Percentiles rank a stretch among this genome's conserved stretches.
These are phyloP conservation scores for Carassius auratus DNA, from an alignment of 2,113 vertebrate species.

Conservation along the genomic window DNA sequence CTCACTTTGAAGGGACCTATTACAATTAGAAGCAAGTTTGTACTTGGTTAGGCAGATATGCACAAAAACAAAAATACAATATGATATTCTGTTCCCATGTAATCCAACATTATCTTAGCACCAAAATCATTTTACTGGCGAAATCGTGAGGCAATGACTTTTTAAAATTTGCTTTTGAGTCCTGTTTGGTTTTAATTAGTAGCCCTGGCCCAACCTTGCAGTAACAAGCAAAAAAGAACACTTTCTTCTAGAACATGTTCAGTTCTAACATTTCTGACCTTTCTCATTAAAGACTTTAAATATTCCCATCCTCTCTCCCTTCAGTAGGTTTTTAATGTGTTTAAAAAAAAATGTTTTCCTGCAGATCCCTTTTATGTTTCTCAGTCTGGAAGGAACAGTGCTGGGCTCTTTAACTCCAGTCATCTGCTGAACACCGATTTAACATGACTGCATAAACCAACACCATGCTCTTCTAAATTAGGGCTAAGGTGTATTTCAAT, in stretches of 20 bases:
- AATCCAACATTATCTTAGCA: background rate
- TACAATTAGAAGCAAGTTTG: background rate
- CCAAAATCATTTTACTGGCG: background rate
- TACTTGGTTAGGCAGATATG: background rate
- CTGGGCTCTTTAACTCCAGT: background rate
- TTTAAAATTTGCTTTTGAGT: background rate
- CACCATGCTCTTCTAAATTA: constrained; percentile 15
- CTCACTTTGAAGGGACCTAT: background rate
- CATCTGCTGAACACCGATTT: constrained; percentile 7
- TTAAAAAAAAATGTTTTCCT: constrained; percentile 6
- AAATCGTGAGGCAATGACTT: background rate
- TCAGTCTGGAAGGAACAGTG: background rate
- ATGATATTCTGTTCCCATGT: background rate
- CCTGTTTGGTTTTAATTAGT: constrained; percentile 36
- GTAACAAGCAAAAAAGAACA: constrained; percentile 14
- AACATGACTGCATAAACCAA: constrained; percentile 9
- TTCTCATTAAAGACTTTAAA: constrained; percentile 37
- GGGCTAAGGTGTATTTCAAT: background rate
- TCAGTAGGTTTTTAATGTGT: constrained; percentile 2
- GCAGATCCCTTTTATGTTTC: constrained; percentile 4
- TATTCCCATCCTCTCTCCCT: background rate
- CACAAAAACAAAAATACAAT: background rate
- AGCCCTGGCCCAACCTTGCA: constrained; percentile 15
- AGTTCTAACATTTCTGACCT: background rate
- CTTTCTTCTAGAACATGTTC: background rate